These are phyloP conservation scores for Cheilosia pagana DNA, from an alignment of 2,888 invertebrate species.

Conservation along the genomic window DNA sequence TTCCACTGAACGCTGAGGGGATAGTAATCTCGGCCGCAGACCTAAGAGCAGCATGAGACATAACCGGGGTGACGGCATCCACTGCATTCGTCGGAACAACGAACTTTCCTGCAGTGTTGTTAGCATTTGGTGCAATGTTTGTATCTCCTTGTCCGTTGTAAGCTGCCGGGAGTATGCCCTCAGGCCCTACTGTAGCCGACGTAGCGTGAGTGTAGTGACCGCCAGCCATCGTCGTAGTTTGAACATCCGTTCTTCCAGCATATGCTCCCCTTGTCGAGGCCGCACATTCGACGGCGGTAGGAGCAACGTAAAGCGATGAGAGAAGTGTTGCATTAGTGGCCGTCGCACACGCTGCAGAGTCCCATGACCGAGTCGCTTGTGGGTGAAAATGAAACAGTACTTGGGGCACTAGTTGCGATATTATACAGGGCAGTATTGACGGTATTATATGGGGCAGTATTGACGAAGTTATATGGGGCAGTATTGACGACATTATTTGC, in stretches of 20 bases:
- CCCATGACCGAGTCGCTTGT: background rate
- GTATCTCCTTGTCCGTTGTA: no score
- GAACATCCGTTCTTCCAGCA: no score
- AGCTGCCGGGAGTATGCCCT: no score
- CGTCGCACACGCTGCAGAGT: background rate
- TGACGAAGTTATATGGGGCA: background rate
- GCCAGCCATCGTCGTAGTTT: no score
- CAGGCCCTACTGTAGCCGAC: no score
- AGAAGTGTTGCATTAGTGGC: background rate
- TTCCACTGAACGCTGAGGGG: background rate
- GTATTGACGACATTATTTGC: background rate
- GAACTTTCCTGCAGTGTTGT: background rate
- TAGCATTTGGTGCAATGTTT: no score
- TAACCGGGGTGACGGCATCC: background rate
- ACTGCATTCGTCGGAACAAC: background rate
- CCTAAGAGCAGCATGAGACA: background rate
- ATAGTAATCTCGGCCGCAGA: no score
- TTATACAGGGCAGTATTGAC: background rate
- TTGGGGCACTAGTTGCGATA: background rate
- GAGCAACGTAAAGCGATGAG: no score
- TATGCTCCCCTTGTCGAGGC: no score
- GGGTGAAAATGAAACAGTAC: background rate
- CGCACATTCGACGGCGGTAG: no score
- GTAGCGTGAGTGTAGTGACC: no score
- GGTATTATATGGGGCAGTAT: background rate